A percentile compares a stretch with the other conserved stretches of the same genome.
Evolutionary conservation across 2,888 invertebrate species (phyloP).

Genomic region (Eupithecia subumbrata): DNA sequence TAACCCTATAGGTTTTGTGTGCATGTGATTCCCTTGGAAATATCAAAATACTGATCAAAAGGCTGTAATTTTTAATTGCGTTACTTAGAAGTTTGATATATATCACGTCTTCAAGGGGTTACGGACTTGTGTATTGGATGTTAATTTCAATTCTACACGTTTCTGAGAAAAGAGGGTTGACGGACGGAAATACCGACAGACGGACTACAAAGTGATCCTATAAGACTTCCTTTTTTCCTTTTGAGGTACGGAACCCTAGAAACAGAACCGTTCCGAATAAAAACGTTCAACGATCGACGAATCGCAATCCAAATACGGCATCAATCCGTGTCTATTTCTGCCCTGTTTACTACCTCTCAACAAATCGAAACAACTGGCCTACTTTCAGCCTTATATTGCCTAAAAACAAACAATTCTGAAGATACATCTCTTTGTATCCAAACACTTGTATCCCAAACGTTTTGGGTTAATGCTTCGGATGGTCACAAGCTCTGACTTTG

Average conservation of each 20-base stretch:
- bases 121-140: too few species aligned
- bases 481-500: slow-evolving; percentile 40
- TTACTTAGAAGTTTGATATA: too few species aligned
- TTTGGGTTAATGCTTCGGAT: slow-evolving; percentile 42
- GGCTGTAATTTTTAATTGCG: too few species aligned
- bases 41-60: too few species aligned
- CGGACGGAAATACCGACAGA: too few species aligned
- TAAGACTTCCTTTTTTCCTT: too few species aligned
- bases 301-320: neutral
- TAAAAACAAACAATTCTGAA: slow-evolving; percentile 26
- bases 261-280: neutral
- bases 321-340: neutral
- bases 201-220: too few species aligned
- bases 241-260: neutral
- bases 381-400: slow-evolving; percentile 19
- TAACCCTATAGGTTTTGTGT: too few species aligned
- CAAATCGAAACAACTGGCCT: slow-evolving; percentile 1
- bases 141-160: too few species aligned
- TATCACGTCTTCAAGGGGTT: too few species aligned
- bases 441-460: slow-evolving; percentile 37
- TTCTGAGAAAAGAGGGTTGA: too few species aligned
- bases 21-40: too few species aligned
- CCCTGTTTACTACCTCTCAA: neutral
- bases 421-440: slow-evolving; percentile 9
- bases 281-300: neutral